These are phyloP conservation scores for Ctenodactylus gundi DNA, from an alignment of 2,113 vertebrate genomes.

Conservation along the genomic window DNA sequence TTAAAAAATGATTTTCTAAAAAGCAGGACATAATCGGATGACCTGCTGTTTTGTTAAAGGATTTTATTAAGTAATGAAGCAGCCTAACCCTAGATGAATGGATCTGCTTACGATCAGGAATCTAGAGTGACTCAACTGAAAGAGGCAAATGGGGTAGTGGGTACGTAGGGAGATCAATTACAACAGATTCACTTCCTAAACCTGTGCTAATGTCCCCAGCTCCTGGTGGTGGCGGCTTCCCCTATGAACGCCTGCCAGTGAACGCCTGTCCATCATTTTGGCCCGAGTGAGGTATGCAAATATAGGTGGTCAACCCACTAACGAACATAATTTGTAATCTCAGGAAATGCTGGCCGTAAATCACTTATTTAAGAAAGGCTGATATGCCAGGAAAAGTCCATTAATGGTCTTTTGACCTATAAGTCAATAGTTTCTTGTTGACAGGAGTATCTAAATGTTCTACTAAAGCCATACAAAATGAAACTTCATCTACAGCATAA, in stretches of 20 bases:
- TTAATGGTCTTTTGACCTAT: neutral
- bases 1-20: neutral
- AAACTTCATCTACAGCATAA: neutral
- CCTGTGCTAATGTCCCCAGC: neutral
- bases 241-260: neutral
- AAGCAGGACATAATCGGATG: neutral
- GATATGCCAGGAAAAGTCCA: neutral
- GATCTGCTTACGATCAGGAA: neutral
- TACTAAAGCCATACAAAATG: neutral
- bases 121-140: neutral
- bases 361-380: neutral
- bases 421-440: neutral
- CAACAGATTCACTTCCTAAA: neutral
- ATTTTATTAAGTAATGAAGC: neutral
- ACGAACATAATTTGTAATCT: neutral
- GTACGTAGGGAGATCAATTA: neutral
- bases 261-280: neutral
- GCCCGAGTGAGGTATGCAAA: too few species aligned
- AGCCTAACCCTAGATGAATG: neutral
- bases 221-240: neutral
- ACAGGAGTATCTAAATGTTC: neutral
- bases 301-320: neutral
- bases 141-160: neutral
- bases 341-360: neutral
- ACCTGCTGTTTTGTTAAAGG: neutral